Base-by-base conservation (phyloP, 2,888 invertebrate genomes). In the Achlya flavicornis region DNA sequence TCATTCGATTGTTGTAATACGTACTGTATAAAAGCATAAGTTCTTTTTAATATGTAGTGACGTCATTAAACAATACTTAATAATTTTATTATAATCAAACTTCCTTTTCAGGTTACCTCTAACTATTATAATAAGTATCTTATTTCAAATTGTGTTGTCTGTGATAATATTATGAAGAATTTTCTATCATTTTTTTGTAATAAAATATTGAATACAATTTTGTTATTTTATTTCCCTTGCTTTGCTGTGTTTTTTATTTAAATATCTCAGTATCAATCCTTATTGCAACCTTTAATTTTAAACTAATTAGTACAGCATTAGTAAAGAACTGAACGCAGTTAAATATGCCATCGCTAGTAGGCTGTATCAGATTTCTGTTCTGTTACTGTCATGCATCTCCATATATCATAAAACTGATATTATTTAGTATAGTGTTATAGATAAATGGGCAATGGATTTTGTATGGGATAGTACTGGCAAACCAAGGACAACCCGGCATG, bases 81-180 rank as follows among this genome's bases (percentile, higher is more conserved):
- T 16, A 6, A 48, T 48, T 16, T 4, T 33, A 60, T 48, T 16
- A 16, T 33, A 60, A 60, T 43, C 38, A 14, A n/a, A 59, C 32
- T 38, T 60, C 41, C 26, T 11, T 60, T 60, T 60, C 60, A 60
- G 60, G 60, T 60, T 60, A 60, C 59, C 53, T 53, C 53, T 41
- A 59, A 62, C 65, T 66, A 72, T 73, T 69, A 73, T 75, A 79
- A 75, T 80, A 76, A 71, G 75, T 72, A 68, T 53, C 3, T 53
- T 19, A 53, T 80, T 74, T 79, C 82, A 87, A 83, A 84, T 90
- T 90, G 83, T 79, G 84, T 85, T 85, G 87, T 88, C 91, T 91
- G 91, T 91, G 91, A 91, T 91, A 91, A 85, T 89, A 78, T 71
- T 73, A 77, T 72, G 76, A 61, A 67, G 74, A 70, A 77, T 84